Percentiles rank a stretch among this genome's conserved stretches.
These are phyloP conservation scores for Mermis nigrescens DNA, from an alignment of 2,888 invertebrate species.

Conservation along the genomic window DNA sequence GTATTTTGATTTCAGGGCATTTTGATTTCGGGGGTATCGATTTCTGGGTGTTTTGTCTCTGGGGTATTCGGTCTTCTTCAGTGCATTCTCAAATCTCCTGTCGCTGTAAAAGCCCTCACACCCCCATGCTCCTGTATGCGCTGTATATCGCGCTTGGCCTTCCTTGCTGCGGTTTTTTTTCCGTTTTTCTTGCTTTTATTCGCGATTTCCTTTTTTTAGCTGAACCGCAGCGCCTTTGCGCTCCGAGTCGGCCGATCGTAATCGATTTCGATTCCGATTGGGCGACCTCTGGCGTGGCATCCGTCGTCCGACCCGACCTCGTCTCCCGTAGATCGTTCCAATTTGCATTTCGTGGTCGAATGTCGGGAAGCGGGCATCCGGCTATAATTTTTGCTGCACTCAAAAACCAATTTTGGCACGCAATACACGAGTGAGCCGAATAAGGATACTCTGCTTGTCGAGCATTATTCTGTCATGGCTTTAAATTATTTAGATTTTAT, in stretches of 20 bases:
- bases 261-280: constrained; percentile 26
- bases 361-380: constrained; percentile 26
- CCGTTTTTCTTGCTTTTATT: not conserved
- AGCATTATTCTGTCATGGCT: too few relatives aligned
- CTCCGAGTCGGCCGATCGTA: constrained; percentile 22
- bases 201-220: not conserved
- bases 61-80: too few relatives aligned
- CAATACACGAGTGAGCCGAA: constrained; percentile 19
- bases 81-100: too few relatives aligned
- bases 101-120: too few relatives aligned
- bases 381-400: constrained; percentile 22
- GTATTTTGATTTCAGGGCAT: too few relatives aligned
- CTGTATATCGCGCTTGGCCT: too few relatives aligned
- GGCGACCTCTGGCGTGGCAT: constrained; percentile 27
- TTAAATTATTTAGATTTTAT: too few relatives aligned
- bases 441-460: not conserved
- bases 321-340: not conserved
- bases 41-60: too few relatives aligned
- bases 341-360: not conserved
- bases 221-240: not conserved
- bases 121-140: too few relatives aligned
- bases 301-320: constrained; percentile 11
- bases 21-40: too few relatives aligned
- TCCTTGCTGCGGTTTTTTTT: constrained; percentile 8
- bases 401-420: constrained; percentile 23